phyloP scores from a whole-genome alignment of 2,888 invertebrate genomes.

The Scaeva pyrastri region DNA sequence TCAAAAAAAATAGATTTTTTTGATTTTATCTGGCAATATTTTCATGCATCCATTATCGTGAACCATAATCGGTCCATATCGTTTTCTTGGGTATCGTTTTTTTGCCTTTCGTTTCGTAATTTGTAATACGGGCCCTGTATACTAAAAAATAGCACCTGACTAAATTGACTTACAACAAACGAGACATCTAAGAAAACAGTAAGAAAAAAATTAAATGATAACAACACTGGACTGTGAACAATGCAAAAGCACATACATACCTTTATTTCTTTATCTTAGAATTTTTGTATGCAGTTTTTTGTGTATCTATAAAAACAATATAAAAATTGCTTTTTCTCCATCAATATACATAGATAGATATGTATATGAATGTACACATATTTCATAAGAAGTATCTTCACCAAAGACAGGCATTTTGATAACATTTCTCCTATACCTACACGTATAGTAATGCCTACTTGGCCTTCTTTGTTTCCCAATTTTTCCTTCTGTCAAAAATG shows the following conservation, averaged over 20 bases:
- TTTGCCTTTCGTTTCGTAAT: no score
- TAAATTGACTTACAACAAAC: no score
- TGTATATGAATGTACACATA: not conserved
- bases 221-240: conserved; percentile 37
- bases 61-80: no score
- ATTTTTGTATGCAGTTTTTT: conserved; percentile 58
- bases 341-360: not conserved
- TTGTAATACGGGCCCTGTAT: no score
- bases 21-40: no score
- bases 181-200: no score
- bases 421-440: conserved; percentile 17
- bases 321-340: not conserved
- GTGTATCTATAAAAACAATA: conserved; percentile 23
- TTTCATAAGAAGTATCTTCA: conserved; percentile 5
- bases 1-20: no score
- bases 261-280: conserved; percentile 37
- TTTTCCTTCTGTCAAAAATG: conserved; percentile 44
- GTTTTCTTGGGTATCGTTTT: no score
- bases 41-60: no score
- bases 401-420: conserved; percentile 31
- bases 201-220: not conserved
- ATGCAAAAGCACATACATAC: conserved; percentile 46
- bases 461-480: conserved; percentile 32
- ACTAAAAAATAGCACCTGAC: no score
- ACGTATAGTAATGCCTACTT: not conserved